Evolutionary conservation across 2,888 invertebrate genomes (phyloP).

Genomic region (Gnatocerus cornutus): DNA sequence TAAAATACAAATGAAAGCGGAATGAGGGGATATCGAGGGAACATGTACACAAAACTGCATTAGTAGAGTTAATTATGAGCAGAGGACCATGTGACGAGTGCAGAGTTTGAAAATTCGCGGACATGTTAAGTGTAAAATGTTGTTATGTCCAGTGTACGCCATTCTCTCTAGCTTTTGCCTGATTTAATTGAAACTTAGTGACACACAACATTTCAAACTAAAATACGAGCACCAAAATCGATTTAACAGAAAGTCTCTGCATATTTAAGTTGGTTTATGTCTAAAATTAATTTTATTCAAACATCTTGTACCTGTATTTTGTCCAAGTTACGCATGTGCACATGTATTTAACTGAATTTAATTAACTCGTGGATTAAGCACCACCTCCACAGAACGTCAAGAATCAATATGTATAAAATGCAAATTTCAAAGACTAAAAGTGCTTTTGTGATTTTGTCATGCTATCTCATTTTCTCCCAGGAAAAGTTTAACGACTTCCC

Average conservation of each 20-base stretch:
- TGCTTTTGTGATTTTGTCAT: conserved; percentile 43
- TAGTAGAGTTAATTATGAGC: conserved; percentile 52
- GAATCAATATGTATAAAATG: conserved; percentile 37
- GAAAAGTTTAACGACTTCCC: conserved; percentile 49
- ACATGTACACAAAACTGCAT: conserved; percentile 52
- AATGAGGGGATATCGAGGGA: conserved; percentile 42
- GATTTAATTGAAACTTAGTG: conserved; percentile 67
- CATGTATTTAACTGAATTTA: not conserved
- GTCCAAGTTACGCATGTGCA: conserved; percentile 1
- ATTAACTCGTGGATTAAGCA: conserved; percentile 10
- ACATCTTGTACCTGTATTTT: not conserved
- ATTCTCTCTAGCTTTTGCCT: conserved; percentile 62
- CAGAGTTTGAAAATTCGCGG: conserved; percentile 63
- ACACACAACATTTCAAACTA: conserved; percentile 64
- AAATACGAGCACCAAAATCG: conserved; percentile 59
- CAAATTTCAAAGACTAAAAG: conserved; percentile 39
- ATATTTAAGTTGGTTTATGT: conserved; percentile 25
- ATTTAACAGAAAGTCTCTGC: conserved; percentile 54
- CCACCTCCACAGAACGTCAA: not conserved
- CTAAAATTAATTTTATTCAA: conserved; percentile 7
- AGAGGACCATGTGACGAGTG: conserved; percentile 50
- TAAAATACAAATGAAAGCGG: conserved; percentile 51
- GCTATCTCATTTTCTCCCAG: conserved; percentile 44
- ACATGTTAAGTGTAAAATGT: conserved; percentile 68
- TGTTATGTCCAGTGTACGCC: conserved; percentile 65